Evolutionary conservation across 1,140 invertebrate genomes (phyloP).

Genomic region (Paramacrobiotus metropolitanus): DNA sequence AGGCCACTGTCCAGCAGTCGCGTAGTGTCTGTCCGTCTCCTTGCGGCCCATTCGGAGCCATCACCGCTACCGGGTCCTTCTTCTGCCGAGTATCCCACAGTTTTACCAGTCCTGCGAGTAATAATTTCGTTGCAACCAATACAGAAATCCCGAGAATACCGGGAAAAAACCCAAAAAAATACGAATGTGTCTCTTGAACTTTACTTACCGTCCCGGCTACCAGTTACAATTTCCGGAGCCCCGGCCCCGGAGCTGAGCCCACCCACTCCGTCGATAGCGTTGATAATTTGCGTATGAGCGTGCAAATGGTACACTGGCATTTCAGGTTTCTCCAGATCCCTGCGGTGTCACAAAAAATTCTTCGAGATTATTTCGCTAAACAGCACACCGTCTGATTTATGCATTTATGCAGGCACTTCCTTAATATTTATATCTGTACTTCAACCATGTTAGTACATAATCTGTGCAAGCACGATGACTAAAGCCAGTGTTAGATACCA

Average conservation of each 20-base stretch:
- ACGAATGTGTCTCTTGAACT: not conserved
- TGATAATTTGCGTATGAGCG: constrained; percentile 68
- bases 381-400: not conserved
- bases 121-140: not conserved
- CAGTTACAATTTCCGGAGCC: constrained; percentile 78
- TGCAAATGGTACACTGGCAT: constrained; percentile 51
- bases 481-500: not conserved
- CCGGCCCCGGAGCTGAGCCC: constrained; percentile 55
- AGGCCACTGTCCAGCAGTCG: constrained; percentile 66
- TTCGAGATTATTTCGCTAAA: not conserved
- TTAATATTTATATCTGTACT: no score
- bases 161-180: not conserved
- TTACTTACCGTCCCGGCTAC: constrained; percentile 55
- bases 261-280: constrained; percentile 74
- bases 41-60: constrained; percentile 37
- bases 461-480: no score
- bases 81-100: constrained; percentile 76
- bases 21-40: constrained; percentile 30
- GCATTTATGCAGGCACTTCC: no score
- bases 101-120: constrained; percentile 47
- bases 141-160: not conserved
- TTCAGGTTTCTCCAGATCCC: constrained; percentile 51
- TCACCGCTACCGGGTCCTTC: constrained; percentile 57
- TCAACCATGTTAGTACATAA: no score
- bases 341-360: constrained; percentile 19